Conservation (phyloP, 1,140 invertebrate genomes). For the Drosophila orosa region DNA sequence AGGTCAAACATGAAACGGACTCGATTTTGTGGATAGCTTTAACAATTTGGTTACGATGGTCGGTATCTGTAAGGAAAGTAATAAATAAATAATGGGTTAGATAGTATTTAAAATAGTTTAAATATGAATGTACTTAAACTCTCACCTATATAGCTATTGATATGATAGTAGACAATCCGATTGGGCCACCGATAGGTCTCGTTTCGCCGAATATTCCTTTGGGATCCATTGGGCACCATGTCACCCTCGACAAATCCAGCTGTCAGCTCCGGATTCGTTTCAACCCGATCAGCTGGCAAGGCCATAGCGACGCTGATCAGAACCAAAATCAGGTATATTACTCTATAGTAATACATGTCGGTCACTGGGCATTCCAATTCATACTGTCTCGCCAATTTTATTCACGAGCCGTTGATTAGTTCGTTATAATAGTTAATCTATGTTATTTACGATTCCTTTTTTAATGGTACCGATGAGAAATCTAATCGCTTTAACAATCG, state of each 20-base stretch:
- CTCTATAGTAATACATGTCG: constrained; percentile 6
- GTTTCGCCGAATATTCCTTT: constrained; percentile 86
- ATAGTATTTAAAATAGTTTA: too few relatives aligned
- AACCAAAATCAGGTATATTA: constrained; percentile 2
- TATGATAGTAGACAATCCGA: constrained; percentile 87
- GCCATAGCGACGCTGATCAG: neutral
- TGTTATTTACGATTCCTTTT: constrained; percentile 10
- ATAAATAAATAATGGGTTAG: neutral
- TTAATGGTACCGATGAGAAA: constrained; percentile 9
- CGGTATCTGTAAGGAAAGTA: constrained; percentile 30
- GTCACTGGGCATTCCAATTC: neutral
- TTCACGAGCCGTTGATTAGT: neutral
- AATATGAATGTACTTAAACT: neutral
- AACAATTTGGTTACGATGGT: constrained; percentile 54
- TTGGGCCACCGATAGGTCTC: constrained; percentile 86
- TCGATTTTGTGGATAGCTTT: constrained; percentile 50
- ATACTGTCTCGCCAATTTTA: constrained; percentile 15
- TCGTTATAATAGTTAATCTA: constrained; percentile 6
- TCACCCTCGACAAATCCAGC: constrained; percentile 68
- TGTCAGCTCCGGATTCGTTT: constrained; percentile 65
- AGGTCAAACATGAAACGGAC: constrained; percentile 55
- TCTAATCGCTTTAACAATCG: constrained; percentile 15
- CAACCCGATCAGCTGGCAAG: constrained; percentile 16
- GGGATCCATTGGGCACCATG: constrained; percentile 46
- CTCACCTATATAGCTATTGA: constrained; percentile 82